phyloP scores from a whole-genome alignment of 2,888 invertebrate species.

The Hylaea fasciaria region DNA sequence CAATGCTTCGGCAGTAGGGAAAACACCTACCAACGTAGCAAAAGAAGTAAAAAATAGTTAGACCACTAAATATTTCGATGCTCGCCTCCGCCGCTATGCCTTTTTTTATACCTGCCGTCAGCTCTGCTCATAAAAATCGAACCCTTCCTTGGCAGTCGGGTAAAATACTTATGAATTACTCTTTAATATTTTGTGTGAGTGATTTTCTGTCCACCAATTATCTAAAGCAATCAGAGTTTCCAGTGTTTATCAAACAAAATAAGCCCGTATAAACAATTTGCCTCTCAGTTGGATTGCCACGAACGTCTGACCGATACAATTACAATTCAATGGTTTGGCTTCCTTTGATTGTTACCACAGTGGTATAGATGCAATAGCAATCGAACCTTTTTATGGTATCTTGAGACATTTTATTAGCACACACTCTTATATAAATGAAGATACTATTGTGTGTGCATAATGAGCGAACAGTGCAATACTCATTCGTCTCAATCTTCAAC shows the following conservation, averaged over 20 bases:
- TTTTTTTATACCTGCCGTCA: too few species aligned
- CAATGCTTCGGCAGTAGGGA: too few species aligned
- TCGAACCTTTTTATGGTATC: constrained; percentile 9
- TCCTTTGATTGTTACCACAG: constrained; percentile 25
- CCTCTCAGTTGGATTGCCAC: background rate
- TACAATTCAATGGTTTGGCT: constrained; percentile 25
- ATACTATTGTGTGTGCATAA: background rate
- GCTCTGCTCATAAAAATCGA: too few species aligned
- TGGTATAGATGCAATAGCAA: constrained; percentile 3
- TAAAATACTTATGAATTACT: too few species aligned
- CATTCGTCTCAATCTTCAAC: too few species aligned
- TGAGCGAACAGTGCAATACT: too few species aligned
- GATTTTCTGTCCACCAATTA: background rate
- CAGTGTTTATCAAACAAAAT: constrained; percentile 11
- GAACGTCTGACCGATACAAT: constrained; percentile 11
- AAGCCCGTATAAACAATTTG: constrained; percentile 7
- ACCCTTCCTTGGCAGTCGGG: too few species aligned
- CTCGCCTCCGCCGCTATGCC: too few species aligned
- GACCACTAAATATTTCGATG: too few species aligned
- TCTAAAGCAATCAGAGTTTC: background rate
- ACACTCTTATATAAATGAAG: background rate
- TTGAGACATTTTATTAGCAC: background rate
- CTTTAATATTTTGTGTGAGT: too few species aligned
- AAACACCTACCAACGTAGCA: too few species aligned
- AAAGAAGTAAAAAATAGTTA: too few species aligned